Evolutionary conservation across 2,113 vertebrate species (phyloP).

Genomic region (Mobula birostris): DNA sequence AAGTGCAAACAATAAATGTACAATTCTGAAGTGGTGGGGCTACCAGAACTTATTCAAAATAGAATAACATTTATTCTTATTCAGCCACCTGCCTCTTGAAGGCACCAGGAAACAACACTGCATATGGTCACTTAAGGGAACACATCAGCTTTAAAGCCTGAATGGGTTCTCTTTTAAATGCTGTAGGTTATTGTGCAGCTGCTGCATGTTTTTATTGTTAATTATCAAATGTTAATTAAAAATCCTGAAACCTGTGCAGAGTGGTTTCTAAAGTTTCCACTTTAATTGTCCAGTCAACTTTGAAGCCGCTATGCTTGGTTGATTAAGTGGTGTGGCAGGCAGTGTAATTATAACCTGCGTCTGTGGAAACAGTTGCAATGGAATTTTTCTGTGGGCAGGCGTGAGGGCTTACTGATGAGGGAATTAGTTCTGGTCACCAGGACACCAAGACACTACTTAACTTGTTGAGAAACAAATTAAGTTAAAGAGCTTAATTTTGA

Average conservation of each 20-base stretch:
- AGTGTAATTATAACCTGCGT: constrained; percentile 19
- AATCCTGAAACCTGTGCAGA: neutral
- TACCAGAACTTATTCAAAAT: constrained; percentile 2
- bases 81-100: constrained; percentile 32
- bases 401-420: constrained; percentile 27
- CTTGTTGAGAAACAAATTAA: neutral
- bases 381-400: neutral
- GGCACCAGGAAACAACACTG: neutral
- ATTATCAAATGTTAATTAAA: constrained; percentile 30
- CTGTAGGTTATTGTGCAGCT: neutral
- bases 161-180: neutral
- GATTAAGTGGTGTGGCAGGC: constrained; percentile 29
- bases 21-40: constrained; percentile 17
- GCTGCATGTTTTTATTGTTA: constrained; percentile 30
- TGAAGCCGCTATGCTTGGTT: neutral
- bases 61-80: constrained; percentile 33
- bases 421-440: constrained; percentile 27
- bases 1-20: constrained; percentile 27
- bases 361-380: constrained; percentile 28
- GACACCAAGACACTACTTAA: neutral
- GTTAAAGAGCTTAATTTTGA: neutral
- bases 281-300: constrained; percentile 24
- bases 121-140: neutral
- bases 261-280: constrained; percentile 11
- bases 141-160: neutral